Evolutionary conservation across 2,888 invertebrate species (phyloP).

Genomic region (Trachelus stipa): DNA sequence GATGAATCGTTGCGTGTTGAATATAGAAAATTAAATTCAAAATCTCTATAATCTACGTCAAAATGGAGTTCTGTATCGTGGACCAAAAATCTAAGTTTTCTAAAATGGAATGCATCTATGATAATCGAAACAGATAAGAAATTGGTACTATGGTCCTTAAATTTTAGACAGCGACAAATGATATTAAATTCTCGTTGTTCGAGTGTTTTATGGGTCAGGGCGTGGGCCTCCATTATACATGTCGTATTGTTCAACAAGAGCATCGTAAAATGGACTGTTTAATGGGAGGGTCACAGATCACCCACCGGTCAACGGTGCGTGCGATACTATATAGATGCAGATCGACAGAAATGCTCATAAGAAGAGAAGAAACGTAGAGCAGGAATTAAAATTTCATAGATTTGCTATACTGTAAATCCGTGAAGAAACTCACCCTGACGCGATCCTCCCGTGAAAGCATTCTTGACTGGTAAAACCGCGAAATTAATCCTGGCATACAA

Average conservation of each 20-base stretch:
- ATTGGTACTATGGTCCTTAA: background rate
- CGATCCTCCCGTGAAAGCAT: background rate
- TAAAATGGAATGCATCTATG: background rate
- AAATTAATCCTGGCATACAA: background rate
- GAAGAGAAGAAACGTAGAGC: background rate
- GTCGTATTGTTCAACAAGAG: background rate
- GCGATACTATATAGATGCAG: constrained; percentile 36
- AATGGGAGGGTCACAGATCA: constrained; percentile 20
- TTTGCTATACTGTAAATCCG: background rate
- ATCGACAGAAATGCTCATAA: background rate
- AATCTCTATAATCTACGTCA: background rate
- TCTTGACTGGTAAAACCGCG: background rate
- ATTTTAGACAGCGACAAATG: background rate
- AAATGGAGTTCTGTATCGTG: background rate
- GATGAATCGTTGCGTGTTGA: background rate
- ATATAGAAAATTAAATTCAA: background rate
- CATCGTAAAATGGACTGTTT: constrained; percentile 30
- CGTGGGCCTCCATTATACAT: background rate
- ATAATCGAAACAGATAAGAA: background rate
- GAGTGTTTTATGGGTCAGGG: background rate
- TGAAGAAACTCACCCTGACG: background rate
- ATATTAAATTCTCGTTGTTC: background rate
- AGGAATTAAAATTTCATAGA: background rate
- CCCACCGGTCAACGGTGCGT: constrained; percentile 46
- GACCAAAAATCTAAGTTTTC: background rate